Base-by-base conservation (phyloP, 2,113 vertebrate genomes). In the Helogale parvula region DNA sequence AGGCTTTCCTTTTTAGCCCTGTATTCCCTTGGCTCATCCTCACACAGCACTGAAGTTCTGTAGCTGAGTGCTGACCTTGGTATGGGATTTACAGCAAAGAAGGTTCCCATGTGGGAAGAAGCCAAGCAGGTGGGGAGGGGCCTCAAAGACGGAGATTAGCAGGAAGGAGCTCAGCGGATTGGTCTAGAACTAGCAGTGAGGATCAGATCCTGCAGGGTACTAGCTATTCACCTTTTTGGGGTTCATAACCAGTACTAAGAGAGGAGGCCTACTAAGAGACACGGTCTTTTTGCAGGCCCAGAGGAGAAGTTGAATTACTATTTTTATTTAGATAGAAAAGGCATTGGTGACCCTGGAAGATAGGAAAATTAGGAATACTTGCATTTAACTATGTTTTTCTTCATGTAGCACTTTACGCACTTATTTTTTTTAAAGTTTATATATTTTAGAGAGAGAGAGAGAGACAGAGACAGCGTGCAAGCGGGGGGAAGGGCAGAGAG, bases 171-270 rank as follows among this genome's bases (percentile, higher is more conserved):
- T 77, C 10, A 35, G 66, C 38, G 29, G 7, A 3, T 15, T 15
- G 14, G 8, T 68, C 31, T 65, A 29, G 60, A 84, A 33, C 0
- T 0, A 45, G 77, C 38, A 13, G 0, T 1, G 25, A 31, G 47
- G 92, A 57, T 33, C 41, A 12, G 38, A 31, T 15, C 33, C 11
- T 0, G n/a, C 1, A 0, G 85, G 65, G 8, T 17, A 16, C 16
- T 1, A 12, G 25, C 31, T 16, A 8, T 14, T 23, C 6, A 2
- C 11, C 31, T 41, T 41, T 23, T 45, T 35, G 68, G 21, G 50
- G 23, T 31, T 68, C 74, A 65, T 1, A 77, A 47, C 54, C 74
- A 74, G 8, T 19, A 0, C 8, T 14, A 4, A 72, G 27, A 27
- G 4, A 31, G 25, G 21, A 13, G 16, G n/a, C 17, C 27, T 45